Evolutionary conservation across 2,888 invertebrate genomes (phyloP), one percentile per base, ranked within the genome.

Genomic region (Diadegma fenestrale): DNA sequence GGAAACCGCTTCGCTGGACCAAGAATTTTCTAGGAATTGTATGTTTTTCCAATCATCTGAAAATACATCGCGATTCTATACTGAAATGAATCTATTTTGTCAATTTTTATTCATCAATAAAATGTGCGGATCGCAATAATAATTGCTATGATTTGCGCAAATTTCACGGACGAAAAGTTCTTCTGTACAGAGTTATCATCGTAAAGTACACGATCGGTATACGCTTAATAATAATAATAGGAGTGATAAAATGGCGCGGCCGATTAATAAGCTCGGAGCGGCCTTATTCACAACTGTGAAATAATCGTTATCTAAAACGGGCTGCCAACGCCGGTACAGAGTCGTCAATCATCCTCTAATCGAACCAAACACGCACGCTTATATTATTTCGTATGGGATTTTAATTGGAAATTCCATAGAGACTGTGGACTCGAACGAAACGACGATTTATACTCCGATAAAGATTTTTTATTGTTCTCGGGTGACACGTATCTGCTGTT

Each of bases 361-460:
- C 89, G 86, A 88, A 89, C 82, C 66, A 58, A 58, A 58, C 41
- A 51, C 45, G 61, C 61, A 75, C 66, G 82, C 63, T 87, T 68
- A 82, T 83, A 89, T 88, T 88, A 88, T 88, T 89, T 88, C 73
- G 86, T 78, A 87, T 88, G 85, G 76, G 86, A 89, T 88, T 90
- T 90, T 91, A 91, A 90, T 90, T 90, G 85, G 86, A 90, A 90
- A 89, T 90, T 89, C 84, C 87, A 81, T 17, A 22, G 58, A 58
- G 68, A 66, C 82, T 82, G 82, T 76, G 80, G 78, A 87, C 87
- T 80, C 86, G 85, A 89, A 90, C 86, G 85, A 85, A 64, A 72
- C 66, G 83, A 61, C 86, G 86, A 90, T 90, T 90, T 89, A 88
- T 89, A 87, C 84, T 90, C 89, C 89, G 90, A 90, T 91, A 89